Base-by-base conservation (phyloP, 1,140 invertebrate genomes). In the Lethrus apterus region DNA sequence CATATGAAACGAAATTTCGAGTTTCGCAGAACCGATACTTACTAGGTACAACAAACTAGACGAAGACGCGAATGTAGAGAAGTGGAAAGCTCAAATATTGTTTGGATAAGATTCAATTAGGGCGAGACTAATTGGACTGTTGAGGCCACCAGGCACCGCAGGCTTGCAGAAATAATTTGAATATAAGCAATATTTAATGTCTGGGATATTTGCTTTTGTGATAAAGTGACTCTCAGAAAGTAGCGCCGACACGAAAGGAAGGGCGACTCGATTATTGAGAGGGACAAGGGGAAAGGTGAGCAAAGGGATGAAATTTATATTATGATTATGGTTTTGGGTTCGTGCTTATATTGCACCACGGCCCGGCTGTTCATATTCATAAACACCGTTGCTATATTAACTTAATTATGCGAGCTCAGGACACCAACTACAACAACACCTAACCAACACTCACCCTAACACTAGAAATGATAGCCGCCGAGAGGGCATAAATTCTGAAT, bases 101-200 rank as follows among this genome's bases (percentile, higher is more conserved):
- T 32, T 34, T 19, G 44, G 56, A 56, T 59, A 57, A 58, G 57
- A 59, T 63, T 61, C 60, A 63, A 63, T 63, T 61, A 61, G 48
- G 43, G 40, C 36, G 47, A 50, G 45, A 52, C 52, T 63, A 63
- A 63, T 63, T 63, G 57, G 60, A 55, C 44, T 48, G 48, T 44
- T 46, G 50, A 44, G 54, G 43, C 51, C 43, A n/a, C n/a, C n/a
- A n/a, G 48, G 38, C 42, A 46, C 46, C 40, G 44, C 41, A 48
- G 46, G 49, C 50, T 51, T 46, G 50, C 46, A 48, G 52, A 58
- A 58, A 59, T 63, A 63, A 61, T 60, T 63, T 61, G 57, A 63
- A 63, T 63, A 59, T 63, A 58, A 63, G 60, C 55, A 58, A 54
- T 59, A 61, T 60, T 63, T 59, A 63, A 63, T 58, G 52, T n/a